Evolutionary conservation across 2,113 vertebrate genomes (phyloP).

Genomic region (Siniperca chuatsi): DNA sequence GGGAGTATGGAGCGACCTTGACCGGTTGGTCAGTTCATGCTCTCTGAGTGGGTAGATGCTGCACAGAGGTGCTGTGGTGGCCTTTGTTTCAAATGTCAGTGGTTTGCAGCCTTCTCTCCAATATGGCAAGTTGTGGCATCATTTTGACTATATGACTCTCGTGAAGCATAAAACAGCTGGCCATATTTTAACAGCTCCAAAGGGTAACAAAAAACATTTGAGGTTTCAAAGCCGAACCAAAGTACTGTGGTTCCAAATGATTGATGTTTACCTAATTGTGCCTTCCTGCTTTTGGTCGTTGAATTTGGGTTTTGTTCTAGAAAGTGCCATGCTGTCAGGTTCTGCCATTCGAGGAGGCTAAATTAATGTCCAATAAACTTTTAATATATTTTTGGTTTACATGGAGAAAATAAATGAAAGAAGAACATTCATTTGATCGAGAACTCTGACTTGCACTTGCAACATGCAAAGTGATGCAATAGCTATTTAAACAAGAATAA

Average conservation of each 20-base stretch:
- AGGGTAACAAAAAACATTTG: neutral
- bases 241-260: neutral
- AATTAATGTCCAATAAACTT: neutral
- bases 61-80: conserved; percentile 21
- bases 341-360: neutral
- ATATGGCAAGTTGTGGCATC: neutral
- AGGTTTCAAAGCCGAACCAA: conserved; percentile 13
- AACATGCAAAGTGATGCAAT: neutral
- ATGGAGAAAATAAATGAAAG: neutral
- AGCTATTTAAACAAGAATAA: neutral
- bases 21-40: neutral
- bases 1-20: neutral
- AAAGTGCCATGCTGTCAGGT: neutral
- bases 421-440: neutral
- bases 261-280: neutral
- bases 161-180: conserved; percentile 24
- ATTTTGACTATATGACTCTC: conserved; percentile 7
- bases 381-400: neutral
- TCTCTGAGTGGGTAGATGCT: conserved; percentile 6
- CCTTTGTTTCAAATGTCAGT: conserved; percentile 48
- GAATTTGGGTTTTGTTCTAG: neutral
- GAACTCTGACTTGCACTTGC: neutral
- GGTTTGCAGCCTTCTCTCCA: conserved; percentile 30
- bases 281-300: neutral
- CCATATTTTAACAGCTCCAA: conserved; percentile 20